Evolutionary conservation across 1,140 invertebrate genomes (phyloP).

Genomic region (Drosophila pseudoananassae): DNA sequence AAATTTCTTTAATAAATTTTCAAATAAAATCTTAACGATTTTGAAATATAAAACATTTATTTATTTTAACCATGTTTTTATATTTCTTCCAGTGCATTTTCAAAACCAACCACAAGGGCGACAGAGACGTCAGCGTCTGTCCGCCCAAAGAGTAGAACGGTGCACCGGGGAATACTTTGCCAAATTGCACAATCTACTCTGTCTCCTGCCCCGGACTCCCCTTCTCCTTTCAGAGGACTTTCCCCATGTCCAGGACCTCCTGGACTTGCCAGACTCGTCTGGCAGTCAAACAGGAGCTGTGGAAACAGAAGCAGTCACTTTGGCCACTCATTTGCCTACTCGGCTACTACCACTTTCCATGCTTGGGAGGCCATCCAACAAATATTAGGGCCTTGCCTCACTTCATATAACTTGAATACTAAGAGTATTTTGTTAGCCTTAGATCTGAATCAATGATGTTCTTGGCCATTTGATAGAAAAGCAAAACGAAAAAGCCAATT

Average conservation of each 20-base stretch:
- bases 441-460: constrained; percentile 29
- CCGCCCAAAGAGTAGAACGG: constrained; percentile 65
- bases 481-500: constrained; percentile 36
- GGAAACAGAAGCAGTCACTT: constrained; percentile 10
- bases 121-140: constrained; percentile 3
- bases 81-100: constrained; percentile 6
- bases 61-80: not conserved
- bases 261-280: constrained; percentile 35
- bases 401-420: not conserved
- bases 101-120: constrained; percentile 9
- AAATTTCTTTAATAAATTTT: not conserved
- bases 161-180: constrained; percentile 78
- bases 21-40: not conserved
- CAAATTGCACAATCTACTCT: constrained; percentile 71
- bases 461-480: constrained; percentile 16
- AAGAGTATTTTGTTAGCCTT: constrained; percentile 1
- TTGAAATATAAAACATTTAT: not conserved
- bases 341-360: constrained; percentile 46
- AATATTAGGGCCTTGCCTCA: not conserved
- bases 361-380: not conserved
- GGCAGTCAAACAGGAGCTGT: constrained; percentile 23
- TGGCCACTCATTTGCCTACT: constrained; percentile 71
- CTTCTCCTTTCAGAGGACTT: not conserved
- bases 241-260: not conserved
- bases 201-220: constrained; percentile 2